Evolutionary conservation across 2,888 invertebrate genomes (phyloP).

Genomic region (Chrysotoxum bicinctum): DNA sequence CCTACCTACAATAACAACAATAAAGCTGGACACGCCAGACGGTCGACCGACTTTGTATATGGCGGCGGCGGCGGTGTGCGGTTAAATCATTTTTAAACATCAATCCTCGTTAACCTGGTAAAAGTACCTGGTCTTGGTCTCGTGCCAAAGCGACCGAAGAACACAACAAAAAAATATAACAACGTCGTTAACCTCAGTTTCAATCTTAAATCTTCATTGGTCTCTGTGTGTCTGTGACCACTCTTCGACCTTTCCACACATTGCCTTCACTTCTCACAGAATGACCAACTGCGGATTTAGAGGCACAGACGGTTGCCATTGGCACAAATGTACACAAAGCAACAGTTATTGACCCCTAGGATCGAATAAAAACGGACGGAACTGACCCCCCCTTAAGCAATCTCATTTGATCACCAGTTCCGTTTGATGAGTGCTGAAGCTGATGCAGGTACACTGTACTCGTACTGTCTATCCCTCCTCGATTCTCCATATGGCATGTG

Average conservation of each 20-base stretch:
- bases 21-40: slow-evolving; percentile 52
- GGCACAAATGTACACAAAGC: slow-evolving; percentile 31
- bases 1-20: background rate
- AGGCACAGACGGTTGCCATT: slow-evolving; percentile 54
- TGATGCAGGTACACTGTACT: slow-evolving; percentile 44
- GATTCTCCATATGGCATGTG: slow-evolving; percentile 64
- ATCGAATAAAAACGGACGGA: slow-evolving; percentile 34
- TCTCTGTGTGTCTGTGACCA: slow-evolving; percentile 12
- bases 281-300: slow-evolving; percentile 51
- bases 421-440: slow-evolving; percentile 33
- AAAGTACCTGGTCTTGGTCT: slow-evolving; percentile 38
- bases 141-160: slow-evolving; percentile 44
- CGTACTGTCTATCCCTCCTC: background rate
- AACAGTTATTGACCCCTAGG: slow-evolving; percentile 67
- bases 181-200: slow-evolving; percentile 56
- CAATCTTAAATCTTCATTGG: slow-evolving; percentile 59
- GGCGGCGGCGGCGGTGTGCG: no score
- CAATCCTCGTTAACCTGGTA: slow-evolving; percentile 25
- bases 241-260: slow-evolving; percentile 13
- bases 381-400: slow-evolving; percentile 56
- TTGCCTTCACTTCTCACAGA: background rate
- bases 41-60: slow-evolving; percentile 12
- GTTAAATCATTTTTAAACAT: slow-evolving; percentile 66
- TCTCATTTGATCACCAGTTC: slow-evolving; percentile 41
- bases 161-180: slow-evolving; percentile 10